Evolutionary conservation across 2,797 vertebrate species (phyloP).

Genomic region (Monodelphis domestica): DNA sequence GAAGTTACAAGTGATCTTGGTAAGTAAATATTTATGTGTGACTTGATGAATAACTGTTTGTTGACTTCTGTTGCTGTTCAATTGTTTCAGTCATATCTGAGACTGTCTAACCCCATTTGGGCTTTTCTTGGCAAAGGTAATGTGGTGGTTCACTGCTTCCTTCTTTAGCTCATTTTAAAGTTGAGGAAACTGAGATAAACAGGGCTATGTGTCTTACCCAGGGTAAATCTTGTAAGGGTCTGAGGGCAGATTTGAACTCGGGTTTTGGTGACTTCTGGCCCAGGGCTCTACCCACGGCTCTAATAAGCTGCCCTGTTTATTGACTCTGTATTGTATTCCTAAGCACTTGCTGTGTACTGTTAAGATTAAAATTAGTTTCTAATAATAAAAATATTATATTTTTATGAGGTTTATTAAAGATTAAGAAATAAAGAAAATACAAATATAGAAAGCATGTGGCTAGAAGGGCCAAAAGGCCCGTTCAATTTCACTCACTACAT

Average conservation of each 20-base stretch:
- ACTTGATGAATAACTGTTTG: not conserved
- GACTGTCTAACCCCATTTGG: not conserved
- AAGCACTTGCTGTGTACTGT: no score
- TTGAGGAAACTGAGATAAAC: not conserved
- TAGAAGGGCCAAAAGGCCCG: no score
- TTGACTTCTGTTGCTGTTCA: not conserved
- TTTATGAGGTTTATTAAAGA: no score
- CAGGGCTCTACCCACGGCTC: no score
- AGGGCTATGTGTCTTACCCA: not conserved
- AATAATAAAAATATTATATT: no score
- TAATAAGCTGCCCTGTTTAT: no score
- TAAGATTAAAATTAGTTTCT: no score
- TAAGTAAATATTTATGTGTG: conserved; percentile 80
- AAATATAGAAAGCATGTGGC: no score
- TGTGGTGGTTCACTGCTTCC: not conserved
- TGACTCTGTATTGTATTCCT: no score
- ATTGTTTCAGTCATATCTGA: not conserved
- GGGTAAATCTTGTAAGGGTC: no score
- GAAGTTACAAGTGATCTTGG: conserved; percentile 92
- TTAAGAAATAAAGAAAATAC: no score
- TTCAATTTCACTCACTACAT: no score
- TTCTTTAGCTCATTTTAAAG: not conserved
- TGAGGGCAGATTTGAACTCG: not conserved
- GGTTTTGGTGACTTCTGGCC: not conserved
- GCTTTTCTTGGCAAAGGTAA: not conserved